Base-by-base conservation (phyloP, 2,113 vertebrate species). In the Dryoscopus gambensis region DNA sequence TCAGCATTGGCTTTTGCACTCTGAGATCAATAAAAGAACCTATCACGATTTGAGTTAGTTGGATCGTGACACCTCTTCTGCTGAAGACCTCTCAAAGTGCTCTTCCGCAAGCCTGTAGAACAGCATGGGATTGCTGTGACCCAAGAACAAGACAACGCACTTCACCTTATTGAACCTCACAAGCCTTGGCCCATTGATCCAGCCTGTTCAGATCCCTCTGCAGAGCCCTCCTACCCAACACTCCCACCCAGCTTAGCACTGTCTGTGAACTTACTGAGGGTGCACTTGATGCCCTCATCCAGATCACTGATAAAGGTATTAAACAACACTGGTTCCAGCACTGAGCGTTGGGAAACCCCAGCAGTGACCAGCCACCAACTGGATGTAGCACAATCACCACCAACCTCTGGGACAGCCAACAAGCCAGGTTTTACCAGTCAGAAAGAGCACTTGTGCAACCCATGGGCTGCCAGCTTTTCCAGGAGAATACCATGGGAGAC, bases 291-390 rank as follows among this genome's bases (percentile, higher is more conserved):
- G 5, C 23, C 22, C 27, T 63, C 18, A 37, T 14, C 33, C 39
- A 39, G 22, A 33, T 55, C 27, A 55, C 6, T 16, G 10, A 46
- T 33, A 55, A 39, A 63, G 33, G 14, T 27, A 20, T 25, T 37
- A 46, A 67, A 37, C 33, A 52, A 28, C 33, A 31, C 17, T 33
- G 11, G 11, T 21, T 17, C 40, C 40, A 39, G 15, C 5, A 39
- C 53, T 19, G 15, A 47, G 12, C 23, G 35, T 42, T 50, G 44
- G 8, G 25, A 76, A 30, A 35, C 20, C 12, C 10, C 17, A 25
- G 24, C 3, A 55, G 27, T 46, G 57, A 52, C 27, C 0, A 0
- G 10, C 13, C 13, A 64, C 50, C n/a, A 49, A 3, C 28, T 74
- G 35, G 28, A n/a, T n/a, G 15, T 6, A 57, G 25, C 24, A 57